Evolutionary conservation across 2,888 invertebrate genomes (phyloP), one percentile per base, ranked within the genome.

Genomic region (Entomobrya proxima): DNA sequence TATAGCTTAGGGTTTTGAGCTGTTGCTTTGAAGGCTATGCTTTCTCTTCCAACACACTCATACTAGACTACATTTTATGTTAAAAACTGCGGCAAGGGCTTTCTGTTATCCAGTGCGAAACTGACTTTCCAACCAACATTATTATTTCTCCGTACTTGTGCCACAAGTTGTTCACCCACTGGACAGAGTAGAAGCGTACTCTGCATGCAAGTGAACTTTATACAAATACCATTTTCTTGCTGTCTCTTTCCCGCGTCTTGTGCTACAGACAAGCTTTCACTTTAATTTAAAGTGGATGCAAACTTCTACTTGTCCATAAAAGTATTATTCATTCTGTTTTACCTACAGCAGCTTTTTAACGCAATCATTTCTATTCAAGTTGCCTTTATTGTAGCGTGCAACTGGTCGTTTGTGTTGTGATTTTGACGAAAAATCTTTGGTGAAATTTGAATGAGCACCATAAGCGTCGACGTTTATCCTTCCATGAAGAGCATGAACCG

Each of bases 11-110:
- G 55, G 50, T 80, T 82, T 86, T 77, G 72, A 82, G 77, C 81
- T 82, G 86, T 86, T 86, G 86, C 86, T 86, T 86, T 83, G 78
- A 52, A 78, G 61, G 13, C 52, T 47, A 40, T 40, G 7, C 37
- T 18, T 52, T 64, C 50, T 67, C 40, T 44, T 21, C 24, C 44
- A 37, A 27, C n/a, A 44, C 24, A 67, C 40, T 21, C 64, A 64
- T 18, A 64, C 64, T n/a, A n/a, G n/a, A n/a, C 5, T 24, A 44
- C 44, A 15, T 61, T 67, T 64, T 44, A 52, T 2, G 21, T 37
- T 44, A 44, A 77, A 76, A 52, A 35, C 61, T 21, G 1, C 52
- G 52, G 77, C 69, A 58, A 52, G 40, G 40, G 55, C 69, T 32
- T 32, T 15, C 30, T 30, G 30, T 40, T 32, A 44, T 32, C 69